A percentile compares a stretch with the other conserved stretches of the same genome.
These are phyloP conservation scores for Hyperoodon ampullatus DNA, from an alignment of 2,113 vertebrate species.

Conservation along the genomic window DNA sequence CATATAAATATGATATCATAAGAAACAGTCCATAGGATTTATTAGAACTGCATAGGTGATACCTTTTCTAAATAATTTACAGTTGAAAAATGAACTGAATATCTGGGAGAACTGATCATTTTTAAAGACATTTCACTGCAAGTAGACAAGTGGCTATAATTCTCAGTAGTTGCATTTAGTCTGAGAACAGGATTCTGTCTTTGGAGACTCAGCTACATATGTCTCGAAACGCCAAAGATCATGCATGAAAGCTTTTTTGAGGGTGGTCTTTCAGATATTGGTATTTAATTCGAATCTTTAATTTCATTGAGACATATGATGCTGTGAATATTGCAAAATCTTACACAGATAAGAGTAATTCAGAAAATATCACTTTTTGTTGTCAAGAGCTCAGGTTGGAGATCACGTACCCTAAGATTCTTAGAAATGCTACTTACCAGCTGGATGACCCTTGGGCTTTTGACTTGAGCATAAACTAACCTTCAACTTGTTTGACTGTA, in stretches of 20 bases:
- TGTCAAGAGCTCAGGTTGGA: background rate
- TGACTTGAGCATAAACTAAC: background rate
- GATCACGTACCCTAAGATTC: background rate
- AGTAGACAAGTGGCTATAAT: background rate
- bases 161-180: background rate
- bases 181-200: background rate
- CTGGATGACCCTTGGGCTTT: background rate
- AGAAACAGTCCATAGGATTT: constrained; percentile 57
- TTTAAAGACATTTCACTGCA: constrained; percentile 64
- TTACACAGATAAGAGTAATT: background rate
- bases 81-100: constrained; percentile 47
- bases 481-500: background rate
- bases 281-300: background rate
- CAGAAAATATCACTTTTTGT: background rate
- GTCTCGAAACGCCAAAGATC: background rate
- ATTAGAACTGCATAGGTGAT: constrained; percentile 58
- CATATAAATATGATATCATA: constrained; percentile 56
- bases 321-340: background rate
- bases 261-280: background rate
- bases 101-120: constrained; percentile 56
- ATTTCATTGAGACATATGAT: background rate
- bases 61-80: constrained; percentile 66
- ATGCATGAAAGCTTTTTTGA: background rate
- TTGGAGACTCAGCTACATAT: background rate
- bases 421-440: background rate